Percentiles rank a stretch among this genome's conserved stretches.
phyloP scores from a whole-genome alignment of 2,113 vertebrate genomes.

The Dasyornis broadbenti region DNA sequence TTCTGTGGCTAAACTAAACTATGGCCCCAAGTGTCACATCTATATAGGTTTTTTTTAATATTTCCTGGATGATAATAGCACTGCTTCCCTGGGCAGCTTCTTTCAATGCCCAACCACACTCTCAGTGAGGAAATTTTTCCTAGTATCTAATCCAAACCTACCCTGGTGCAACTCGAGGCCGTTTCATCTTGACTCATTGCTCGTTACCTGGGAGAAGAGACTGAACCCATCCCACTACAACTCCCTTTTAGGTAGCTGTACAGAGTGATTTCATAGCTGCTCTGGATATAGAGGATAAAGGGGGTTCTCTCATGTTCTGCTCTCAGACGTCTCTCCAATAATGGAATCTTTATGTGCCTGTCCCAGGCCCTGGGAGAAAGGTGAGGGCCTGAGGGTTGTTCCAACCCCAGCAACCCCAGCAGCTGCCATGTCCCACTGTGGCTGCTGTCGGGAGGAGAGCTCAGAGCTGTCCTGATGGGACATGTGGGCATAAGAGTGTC shows the following conservation, averaged over 20 bases:
- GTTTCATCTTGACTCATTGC: background rate
- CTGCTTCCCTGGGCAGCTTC: background rate
- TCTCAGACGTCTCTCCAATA: background rate
- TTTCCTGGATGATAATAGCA: background rate
- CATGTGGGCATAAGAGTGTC: background rate
- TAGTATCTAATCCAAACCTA: background rate
- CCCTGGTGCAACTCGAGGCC: background rate
- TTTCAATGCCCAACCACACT: background rate
- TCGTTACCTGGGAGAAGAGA: background rate
- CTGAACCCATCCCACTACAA: background rate
- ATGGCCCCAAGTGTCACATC: background rate
- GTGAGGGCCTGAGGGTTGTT: background rate
- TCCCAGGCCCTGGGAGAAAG: background rate
- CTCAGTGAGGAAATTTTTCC: background rate
- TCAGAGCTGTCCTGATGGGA: background rate
- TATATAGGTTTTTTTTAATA: background rate
- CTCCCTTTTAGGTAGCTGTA: background rate
- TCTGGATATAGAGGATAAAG: rapidly evolving
- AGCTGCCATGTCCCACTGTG: background rate
- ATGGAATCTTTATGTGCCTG: rapidly evolving
- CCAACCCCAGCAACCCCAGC: no score
- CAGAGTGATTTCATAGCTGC: background rate
- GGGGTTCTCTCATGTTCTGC: rapidly evolving
- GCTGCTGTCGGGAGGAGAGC: no score
- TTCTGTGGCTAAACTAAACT: background rate